phyloP scores from a whole-genome alignment of 2,888 invertebrate genomes.

The Sinopyrophorus schimmeli region DNA sequence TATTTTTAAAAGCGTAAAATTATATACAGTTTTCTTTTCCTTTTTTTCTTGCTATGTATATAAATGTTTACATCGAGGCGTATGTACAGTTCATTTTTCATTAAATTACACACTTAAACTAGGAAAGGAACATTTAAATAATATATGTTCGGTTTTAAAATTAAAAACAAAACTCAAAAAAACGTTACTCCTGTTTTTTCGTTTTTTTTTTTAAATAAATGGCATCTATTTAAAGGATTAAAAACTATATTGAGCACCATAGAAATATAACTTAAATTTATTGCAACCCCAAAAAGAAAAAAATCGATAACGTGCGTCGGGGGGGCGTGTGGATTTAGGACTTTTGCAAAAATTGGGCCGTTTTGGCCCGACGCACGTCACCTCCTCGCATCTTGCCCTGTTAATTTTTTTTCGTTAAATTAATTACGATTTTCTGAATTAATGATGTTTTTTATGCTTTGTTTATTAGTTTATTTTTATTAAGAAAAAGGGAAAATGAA shows the following conservation, averaged over 20 bases:
- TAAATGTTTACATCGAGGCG: slow-evolving; percentile 28
- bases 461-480: too few relatives aligned
- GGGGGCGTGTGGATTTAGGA: too few relatives aligned
- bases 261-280: slow-evolving; percentile 25
- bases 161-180: too few relatives aligned
- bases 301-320: too few relatives aligned
- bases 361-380: too few relatives aligned
- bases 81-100: slow-evolving; percentile 28
- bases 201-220: slow-evolving; percentile 1
- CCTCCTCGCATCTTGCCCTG: too few relatives aligned
- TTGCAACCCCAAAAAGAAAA: slow-evolving; percentile 26
- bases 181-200: background rate
- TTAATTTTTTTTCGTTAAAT: too few relatives aligned
- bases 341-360: too few relatives aligned
- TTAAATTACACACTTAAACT: too few relatives aligned
- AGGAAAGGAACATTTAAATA: slow-evolving; percentile 30
- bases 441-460: too few relatives aligned
- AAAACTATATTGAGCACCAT: slow-evolving; percentile 31
- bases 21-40: background rate
- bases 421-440: too few relatives aligned
- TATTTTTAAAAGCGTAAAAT: slow-evolving; percentile 26
- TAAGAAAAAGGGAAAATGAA: too few relatives aligned
- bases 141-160: slow-evolving; percentile 11
- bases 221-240: slow-evolving; percentile 9
- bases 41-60: slow-evolving; percentile 9